Conservation (phyloP, 2,888 invertebrate species). For the Philereme vetulata region DNA sequence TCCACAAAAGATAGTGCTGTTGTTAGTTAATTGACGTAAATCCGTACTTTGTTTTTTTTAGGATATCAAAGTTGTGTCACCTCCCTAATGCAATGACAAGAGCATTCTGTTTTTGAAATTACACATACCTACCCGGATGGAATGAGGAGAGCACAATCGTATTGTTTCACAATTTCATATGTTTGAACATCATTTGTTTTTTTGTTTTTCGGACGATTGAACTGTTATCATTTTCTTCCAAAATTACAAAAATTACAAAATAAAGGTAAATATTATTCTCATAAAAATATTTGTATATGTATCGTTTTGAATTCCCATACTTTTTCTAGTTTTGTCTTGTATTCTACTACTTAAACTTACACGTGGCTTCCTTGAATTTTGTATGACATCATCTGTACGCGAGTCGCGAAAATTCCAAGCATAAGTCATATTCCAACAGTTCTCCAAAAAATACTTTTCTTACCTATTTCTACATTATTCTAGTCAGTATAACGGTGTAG, state of each 20-base stretch:
- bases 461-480: slow-evolving; percentile 2
- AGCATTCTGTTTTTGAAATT: slow-evolving; percentile 80
- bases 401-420: slow-evolving; percentile 57
- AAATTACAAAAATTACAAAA: slow-evolving; percentile 83
- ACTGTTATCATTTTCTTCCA: slow-evolving; percentile 81
- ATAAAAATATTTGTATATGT: slow-evolving; percentile 31
- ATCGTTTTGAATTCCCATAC: slow-evolving; percentile 17
- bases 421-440: slow-evolving; percentile 30
- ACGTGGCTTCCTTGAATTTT: slow-evolving; percentile 75
- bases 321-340: slow-evolving; percentile 26
- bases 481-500: slow-evolving; percentile 48
- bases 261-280: slow-evolving; percentile 77
- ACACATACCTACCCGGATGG: slow-evolving; percentile 79
- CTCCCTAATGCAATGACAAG: slow-evolving; percentile 78
- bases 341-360: slow-evolving; percentile 50
- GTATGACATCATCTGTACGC: slow-evolving; percentile 76
- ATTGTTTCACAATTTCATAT: slow-evolving; percentile 83
- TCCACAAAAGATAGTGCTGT: slow-evolving; percentile 70
- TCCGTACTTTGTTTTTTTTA: slow-evolving; percentile 71
- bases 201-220: slow-evolving; percentile 84
- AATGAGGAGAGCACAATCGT: slow-evolving; percentile 82
- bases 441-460: slow-evolving; percentile 17
- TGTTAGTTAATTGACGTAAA: slow-evolving; percentile 62
- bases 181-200: slow-evolving; percentile 84
- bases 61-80: slow-evolving; percentile 68